Evolutionary conservation across 2,888 invertebrate species (phyloP), one percentile per base, ranked within the genome.

Genomic region (Conus canariensis): DNA sequence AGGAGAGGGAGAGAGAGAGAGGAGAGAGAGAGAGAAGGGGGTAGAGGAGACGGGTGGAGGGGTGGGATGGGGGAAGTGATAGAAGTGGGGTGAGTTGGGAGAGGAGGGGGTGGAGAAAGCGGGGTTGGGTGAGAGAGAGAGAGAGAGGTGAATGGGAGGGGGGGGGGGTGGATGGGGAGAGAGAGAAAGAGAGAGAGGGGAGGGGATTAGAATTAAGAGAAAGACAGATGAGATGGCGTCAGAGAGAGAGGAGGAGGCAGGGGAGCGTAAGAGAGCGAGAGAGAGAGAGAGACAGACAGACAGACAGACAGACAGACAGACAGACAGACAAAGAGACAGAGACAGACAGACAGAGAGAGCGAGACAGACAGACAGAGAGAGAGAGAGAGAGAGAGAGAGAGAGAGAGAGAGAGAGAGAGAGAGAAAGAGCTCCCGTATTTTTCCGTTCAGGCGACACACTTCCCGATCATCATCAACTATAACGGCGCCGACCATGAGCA

Each of bases 401-500:
- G 83, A 83, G 14, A 83, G 83, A 83, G 83, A 83, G 83, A 83
- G 30, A 83, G 30, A 83, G 5, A 83, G 83, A 82, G 30, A 82
- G 82, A 82, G 82, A 82, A 1, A 82, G 30, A 30, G 30, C 0
- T 30, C 30, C 30, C 30, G 30, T 30, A 30, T 30, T 30, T 30
- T 30, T 30, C 30, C 30, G 30, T 30, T 30, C 30, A 30, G 30
- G 30, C 30, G 30, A 30, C 30, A 30, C 30, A 30, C 30, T 30
- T 30, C 30, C 30, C 30, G 30, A 30, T 0, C 30, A 30, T 30
- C 30, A 30, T 30, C 2, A 30, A 30, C 30, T 30, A 30, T 30
- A 30, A 30, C 30, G 30, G 30, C 30, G 30, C 30, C 30, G 30
- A 30, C 30, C 30, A 30, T 30, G 30, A 30, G 30, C 30, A 30